phyloP scores from a whole-genome alignment of 2,797 vertebrate genomes.

The Malacoctenus gilli region DNA sequence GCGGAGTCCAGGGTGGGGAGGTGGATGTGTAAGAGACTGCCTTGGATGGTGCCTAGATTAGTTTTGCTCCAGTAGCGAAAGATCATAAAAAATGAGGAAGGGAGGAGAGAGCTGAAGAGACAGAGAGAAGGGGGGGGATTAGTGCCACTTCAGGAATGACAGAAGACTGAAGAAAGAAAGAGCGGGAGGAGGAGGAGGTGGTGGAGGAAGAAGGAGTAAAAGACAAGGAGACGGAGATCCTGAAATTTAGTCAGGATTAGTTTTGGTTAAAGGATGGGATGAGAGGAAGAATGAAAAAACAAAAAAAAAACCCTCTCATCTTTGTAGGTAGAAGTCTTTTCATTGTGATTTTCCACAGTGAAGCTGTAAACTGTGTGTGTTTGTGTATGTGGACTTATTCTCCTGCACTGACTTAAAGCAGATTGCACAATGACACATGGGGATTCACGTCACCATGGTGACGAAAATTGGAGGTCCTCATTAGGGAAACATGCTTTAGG shows the following conservation, averaged over 20 bases:
- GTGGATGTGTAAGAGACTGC: constrained; percentile 54
- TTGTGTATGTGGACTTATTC: too few species aligned
- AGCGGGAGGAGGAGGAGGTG: constrained; percentile 32
- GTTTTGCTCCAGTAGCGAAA: constrained; percentile 83
- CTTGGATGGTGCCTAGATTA: constrained; percentile 81
- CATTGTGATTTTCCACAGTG: constrained; percentile 36
- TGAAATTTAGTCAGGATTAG: constrained; percentile 80
- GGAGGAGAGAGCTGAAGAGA: constrained; percentile 74
- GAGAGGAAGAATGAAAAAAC: constrained; percentile 39
- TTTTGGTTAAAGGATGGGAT: constrained; percentile 67
- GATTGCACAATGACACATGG: too few species aligned
- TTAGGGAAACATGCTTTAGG: too few species aligned
- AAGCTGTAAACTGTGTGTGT: constrained; percentile 29
- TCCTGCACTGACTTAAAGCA: too few species aligned
- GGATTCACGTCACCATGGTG: too few species aligned
- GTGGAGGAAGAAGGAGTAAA: constrained; percentile 1
- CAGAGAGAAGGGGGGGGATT: constrained; percentile 81
- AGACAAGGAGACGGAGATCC: constrained; percentile 67
- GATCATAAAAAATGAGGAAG: constrained; percentile 83
- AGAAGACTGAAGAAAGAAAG: constrained; percentile 71
- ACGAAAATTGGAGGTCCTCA: too few species aligned
- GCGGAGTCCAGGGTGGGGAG: too few species aligned
- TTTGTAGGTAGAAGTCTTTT: constrained; percentile 34
- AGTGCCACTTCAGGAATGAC: constrained; percentile 84
- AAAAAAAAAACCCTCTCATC: constrained; percentile 18